Conservation (phyloP, 2,113 vertebrate species). For the Seriola dumerili region DNA sequence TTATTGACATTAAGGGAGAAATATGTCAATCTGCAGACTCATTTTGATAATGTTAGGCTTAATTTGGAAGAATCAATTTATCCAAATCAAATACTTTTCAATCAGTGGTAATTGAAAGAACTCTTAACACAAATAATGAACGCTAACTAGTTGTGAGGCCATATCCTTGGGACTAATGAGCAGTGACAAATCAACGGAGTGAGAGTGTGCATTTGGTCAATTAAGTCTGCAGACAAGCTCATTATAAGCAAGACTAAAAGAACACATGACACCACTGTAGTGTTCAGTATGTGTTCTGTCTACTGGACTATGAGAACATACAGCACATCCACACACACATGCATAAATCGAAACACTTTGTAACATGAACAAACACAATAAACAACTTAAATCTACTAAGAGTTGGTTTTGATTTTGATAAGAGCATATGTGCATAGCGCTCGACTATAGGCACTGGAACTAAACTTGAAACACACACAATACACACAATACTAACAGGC, state of each 20-base stretch:
- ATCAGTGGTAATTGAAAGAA: conserved; percentile 35
- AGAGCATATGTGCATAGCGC: too few relatives aligned
- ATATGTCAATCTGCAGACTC: conserved; percentile 1
- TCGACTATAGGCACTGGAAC: too few relatives aligned
- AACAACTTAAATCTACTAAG: too few relatives aligned
- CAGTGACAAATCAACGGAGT: conserved; percentile 42
- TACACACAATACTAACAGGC: too few relatives aligned
- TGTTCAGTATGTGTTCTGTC: neutral
- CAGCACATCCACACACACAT: neutral
- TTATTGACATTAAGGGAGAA: neutral
- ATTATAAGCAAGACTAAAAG: conserved; percentile 33
- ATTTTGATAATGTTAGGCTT: neutral
- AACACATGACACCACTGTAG: neutral
- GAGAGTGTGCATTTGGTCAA: conserved; percentile 50
- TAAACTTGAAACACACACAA: too few relatives aligned
- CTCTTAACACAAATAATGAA: conserved; percentile 39
- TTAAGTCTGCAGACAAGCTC: conserved; percentile 50
- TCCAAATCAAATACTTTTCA: conserved; percentile 36
- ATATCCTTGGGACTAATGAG: conserved; percentile 43
- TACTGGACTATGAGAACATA: neutral
- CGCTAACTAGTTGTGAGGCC: conserved; percentile 11
- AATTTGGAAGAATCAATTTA: conserved; percentile 25
- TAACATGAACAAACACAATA: too few relatives aligned
- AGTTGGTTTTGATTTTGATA: too few relatives aligned
- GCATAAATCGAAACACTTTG: too few relatives aligned